A percentile compares a stretch with the other conserved stretches of the same genome.
These are phyloP conservation scores for Microhierax caerulescens DNA, from an alignment of 2,797 vertebrate genomes.

Conservation along the genomic window DNA sequence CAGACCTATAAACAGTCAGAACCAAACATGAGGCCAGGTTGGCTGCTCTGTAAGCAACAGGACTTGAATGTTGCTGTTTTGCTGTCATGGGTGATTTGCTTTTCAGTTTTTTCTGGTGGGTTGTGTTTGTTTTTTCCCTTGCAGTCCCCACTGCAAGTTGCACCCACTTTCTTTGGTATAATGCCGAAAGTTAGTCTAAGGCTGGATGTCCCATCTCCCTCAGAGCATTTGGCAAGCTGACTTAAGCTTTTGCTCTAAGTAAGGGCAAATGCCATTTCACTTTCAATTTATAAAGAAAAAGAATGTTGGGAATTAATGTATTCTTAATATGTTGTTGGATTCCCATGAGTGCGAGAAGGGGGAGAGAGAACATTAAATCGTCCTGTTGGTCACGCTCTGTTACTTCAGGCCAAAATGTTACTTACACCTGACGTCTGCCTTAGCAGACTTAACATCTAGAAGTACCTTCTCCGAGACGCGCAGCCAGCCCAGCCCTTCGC, in stretches of 20 bases:
- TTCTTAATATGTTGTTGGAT: neutral
- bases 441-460: neutral
- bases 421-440: fast-evolving
- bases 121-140: neutral
- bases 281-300: neutral
- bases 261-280: neutral
- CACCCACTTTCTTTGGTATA: neutral
- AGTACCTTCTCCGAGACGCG: neutral
- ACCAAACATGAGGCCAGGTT: neutral
- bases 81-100: too few relatives aligned
- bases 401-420: neutral
- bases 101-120: too few relatives aligned
- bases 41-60: neutral
- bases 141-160: neutral
- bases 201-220: neutral
- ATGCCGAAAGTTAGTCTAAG: neutral
- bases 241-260: neutral
- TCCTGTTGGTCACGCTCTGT: too few relatives aligned
- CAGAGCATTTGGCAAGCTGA: too few relatives aligned
- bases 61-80: neutral
- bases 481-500: neutral
- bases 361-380: neutral
- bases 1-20: neutral
- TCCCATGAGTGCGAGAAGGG: neutral
- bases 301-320: neutral